Percentiles rank a stretch among this genome's conserved stretches.
phyloP scores from a whole-genome alignment of 2,797 vertebrate genomes.

The Anolis apletophallus region DNA sequence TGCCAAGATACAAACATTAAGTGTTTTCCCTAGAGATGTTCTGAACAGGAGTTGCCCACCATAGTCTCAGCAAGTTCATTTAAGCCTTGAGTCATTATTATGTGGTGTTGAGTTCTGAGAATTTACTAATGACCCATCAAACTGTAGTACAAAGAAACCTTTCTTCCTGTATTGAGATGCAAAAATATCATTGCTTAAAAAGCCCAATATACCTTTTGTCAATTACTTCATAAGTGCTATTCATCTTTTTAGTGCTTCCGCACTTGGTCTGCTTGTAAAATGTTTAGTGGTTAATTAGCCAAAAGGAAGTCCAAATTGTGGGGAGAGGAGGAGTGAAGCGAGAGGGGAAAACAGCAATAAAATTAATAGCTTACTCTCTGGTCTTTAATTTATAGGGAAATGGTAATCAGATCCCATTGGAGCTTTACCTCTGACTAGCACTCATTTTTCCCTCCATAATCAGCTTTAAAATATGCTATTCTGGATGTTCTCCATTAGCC shows the following conservation, averaged over 20 bases:
- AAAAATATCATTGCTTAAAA: conserved; percentile 67
- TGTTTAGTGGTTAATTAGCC: conserved; percentile 80
- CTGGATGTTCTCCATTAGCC: conserved; percentile 58
- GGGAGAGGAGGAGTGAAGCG: conserved; percentile 35
- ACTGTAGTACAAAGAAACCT: conserved; percentile 63
- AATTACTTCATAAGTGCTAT: conserved; percentile 77
- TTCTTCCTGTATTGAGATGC: conserved; percentile 73
- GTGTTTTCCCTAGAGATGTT: conserved; percentile 62
- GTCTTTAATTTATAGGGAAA: conserved; percentile 65
- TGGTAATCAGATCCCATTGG: conserved; percentile 64
- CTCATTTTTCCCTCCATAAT: conserved; percentile 51
- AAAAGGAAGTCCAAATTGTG: conserved; percentile 76
- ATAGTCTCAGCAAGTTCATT: conserved; percentile 44
- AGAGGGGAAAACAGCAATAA: conserved; percentile 66
- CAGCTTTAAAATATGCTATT: conserved; percentile 57
- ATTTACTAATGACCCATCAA: conserved; percentile 76
- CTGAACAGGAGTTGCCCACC: conserved; percentile 32
- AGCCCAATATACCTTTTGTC: conserved; percentile 65
- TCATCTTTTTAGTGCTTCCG: conserved; percentile 75
- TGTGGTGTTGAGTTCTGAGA: conserved; percentile 65
- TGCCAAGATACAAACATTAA: conserved; percentile 65
- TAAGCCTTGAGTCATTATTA: conserved; percentile 67
- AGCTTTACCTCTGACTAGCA: conserved; percentile 62
- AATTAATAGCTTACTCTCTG: conserved; percentile 71
- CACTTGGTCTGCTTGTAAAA: conserved; percentile 75